Percentiles rank a stretch among this genome's conserved stretches.
Evolutionary conservation across 1,140 invertebrate species (phyloP).

Genomic region (Bradysia coprophila): DNA sequence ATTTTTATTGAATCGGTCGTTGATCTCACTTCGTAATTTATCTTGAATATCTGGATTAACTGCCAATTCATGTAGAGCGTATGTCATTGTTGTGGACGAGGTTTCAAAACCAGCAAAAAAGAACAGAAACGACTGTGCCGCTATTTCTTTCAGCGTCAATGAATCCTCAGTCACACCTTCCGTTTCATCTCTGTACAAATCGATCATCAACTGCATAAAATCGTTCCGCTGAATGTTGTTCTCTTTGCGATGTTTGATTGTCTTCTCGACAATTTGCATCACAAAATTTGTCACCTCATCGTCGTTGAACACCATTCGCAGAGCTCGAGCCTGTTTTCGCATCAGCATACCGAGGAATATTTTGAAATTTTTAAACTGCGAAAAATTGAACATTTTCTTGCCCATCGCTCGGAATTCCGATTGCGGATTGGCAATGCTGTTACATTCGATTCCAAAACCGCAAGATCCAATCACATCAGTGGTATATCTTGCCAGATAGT

Average conservation of each 20-base stretch:
- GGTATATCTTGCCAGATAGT: constrained; percentile 22
- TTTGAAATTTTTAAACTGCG: not conserved
- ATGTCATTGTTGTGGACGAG: constrained; percentile 27
- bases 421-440: constrained; percentile 16
- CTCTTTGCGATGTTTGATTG: constrained; percentile 28
- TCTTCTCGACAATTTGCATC: constrained; percentile 29
- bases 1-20: constrained; percentile 15
- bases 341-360: not conserved
- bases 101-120: constrained; percentile 35
- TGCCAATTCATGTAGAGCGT: constrained; percentile 26
- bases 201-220: constrained; percentile 36
- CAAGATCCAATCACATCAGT: constrained; percentile 26
- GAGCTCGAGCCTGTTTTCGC: not conserved
- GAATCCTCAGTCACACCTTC: constrained; percentile 5
- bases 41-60: constrained; percentile 29
- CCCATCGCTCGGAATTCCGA: constrained; percentile 13
- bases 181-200: constrained; percentile 29
- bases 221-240: constrained; percentile 29
- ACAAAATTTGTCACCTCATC: constrained; percentile 27
- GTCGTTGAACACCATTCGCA: constrained; percentile 21
- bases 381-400: constrained; percentile 1
- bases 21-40: constrained; percentile 30
- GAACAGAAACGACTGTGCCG: constrained; percentile 25
- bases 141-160: constrained; percentile 12
- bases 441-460: constrained; percentile 23